Evolutionary conservation across 2,888 invertebrate species (phyloP).

Genomic region (Stenurella melanura): DNA sequence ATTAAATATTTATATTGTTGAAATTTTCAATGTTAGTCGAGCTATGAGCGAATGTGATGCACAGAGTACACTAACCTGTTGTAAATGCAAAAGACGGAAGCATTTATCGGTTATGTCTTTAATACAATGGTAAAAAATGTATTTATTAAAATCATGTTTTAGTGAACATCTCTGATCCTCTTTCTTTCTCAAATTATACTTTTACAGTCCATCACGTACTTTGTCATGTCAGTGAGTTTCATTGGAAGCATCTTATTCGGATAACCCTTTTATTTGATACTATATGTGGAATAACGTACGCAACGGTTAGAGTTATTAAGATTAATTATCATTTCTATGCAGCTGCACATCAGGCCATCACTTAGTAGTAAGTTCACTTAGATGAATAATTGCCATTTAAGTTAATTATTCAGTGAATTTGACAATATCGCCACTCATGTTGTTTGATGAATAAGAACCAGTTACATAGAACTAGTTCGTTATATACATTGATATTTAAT

Average conservation of each 20-base stretch:
- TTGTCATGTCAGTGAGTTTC: too few relatives aligned
- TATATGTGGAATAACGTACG: neutral
- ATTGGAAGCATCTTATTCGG: neutral
- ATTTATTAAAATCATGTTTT: too few relatives aligned
- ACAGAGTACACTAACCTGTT: too few relatives aligned
- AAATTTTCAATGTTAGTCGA: too few relatives aligned
- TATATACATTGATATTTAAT: neutral
- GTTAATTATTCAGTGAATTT: slow-evolving; percentile 49
- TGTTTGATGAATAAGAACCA: slow-evolving; percentile 9
- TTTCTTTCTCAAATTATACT: too few relatives aligned
- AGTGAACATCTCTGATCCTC: too few relatives aligned
- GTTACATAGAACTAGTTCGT: slow-evolving; percentile 6
- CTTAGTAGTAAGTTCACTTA: slow-evolving; percentile 21
- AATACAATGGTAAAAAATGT: too few relatives aligned
- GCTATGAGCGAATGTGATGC: too few relatives aligned
- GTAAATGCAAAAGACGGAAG: too few relatives aligned
- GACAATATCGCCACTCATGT: slow-evolving; percentile 37
- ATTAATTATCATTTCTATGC: slow-evolving; percentile 29
- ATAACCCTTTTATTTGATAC: neutral
- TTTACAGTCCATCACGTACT: too few relatives aligned
- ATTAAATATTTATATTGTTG: too few relatives aligned
- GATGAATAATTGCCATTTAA: slow-evolving; percentile 51
- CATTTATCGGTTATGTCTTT: too few relatives aligned
- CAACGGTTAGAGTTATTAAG: slow-evolving; percentile 7
- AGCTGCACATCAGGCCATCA: slow-evolving; percentile 21